Base-by-base conservation (phyloP, 2,888 invertebrate species). In the Lapara coniferarum region DNA sequence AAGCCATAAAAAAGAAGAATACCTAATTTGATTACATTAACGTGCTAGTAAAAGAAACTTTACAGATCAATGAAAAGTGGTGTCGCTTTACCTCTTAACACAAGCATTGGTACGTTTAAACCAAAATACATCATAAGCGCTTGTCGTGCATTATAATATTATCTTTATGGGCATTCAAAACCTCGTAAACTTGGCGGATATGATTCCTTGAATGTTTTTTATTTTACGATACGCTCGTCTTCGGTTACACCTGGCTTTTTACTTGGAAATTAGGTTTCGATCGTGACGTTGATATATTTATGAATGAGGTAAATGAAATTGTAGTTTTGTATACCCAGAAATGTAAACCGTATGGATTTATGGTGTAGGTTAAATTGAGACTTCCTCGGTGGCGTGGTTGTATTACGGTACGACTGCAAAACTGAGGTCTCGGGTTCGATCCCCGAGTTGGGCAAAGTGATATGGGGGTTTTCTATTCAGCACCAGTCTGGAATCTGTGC, bases 81-180 rank as follows among this genome's bases (percentile, higher is more conserved):
- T 37, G 5, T 37, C 37, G 8, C 37, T 8, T 37, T 37, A 1
- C 46, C 13, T 49, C 63, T 49, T 63, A 49, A 63, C 13, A 12
- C 16, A 16, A 16, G 10, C 46, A 49, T 19, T 19, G 46, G 4
- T 10, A 7, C 63, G 49, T 49, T 49, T 63, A 49, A 79, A 81
- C 82, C 77, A 81, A 79, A 81, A 80, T 79, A 44, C 79, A 77
- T 87, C 85, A 86, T 87, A 87, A 88, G 84, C 85, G 84, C 83
- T 85, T 84, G 81, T 81, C 80, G 80, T 75, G 58, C 51, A 63
- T 70, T 78, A 78, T 84, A 81, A 85, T 82, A 84, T 85, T 84
- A 88, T 86, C 84, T 89, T 89, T 88, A 89, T 86, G 82, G 83
- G 82, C 81, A 80, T 81, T 81, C 78, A 80, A 81, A 81, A 78